A percentile compares a stretch with the other conserved stretches of the same genome.
Conservation (phyloP, 2,888 invertebrate genomes). For the Masnerella sp. region DNA sequence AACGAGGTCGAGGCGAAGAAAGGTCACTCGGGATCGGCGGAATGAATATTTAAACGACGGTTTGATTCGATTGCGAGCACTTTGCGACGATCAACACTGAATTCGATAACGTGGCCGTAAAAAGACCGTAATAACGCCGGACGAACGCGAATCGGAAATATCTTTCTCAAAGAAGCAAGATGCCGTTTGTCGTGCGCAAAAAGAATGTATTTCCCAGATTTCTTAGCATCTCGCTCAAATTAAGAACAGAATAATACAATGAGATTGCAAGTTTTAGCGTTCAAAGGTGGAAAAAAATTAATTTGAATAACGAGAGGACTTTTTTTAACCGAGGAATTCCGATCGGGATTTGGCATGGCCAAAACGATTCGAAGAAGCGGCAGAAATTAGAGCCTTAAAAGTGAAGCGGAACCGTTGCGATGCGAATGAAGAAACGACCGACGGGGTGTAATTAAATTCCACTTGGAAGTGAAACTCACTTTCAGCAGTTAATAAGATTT, state of each 20-base stretch:
- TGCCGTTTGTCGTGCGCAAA: too few species aligned
- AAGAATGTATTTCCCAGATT: constrained; percentile 50
- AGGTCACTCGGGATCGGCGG: constrained; percentile 7
- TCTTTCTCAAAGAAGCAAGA: too few species aligned
- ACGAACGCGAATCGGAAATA: constrained; percentile 66
- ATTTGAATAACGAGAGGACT: too few species aligned
- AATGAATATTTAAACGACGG: constrained; percentile 23
- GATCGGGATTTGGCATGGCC: too few species aligned
- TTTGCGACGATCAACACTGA: constrained; percentile 18
- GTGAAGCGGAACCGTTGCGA: constrained; percentile 61
- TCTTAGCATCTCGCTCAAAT: too few species aligned
- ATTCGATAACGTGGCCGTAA: constrained; percentile 28
- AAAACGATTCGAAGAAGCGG: constrained; percentile 27
- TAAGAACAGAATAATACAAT: constrained; percentile 49
- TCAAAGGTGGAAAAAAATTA: constrained; percentile 35
- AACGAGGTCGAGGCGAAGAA: constrained; percentile 4
- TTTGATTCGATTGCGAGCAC: constrained; percentile 22
- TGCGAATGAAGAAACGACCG: constrained; percentile 59
- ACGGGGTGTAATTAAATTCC: constrained; percentile 71
- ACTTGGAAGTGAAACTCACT: constrained; percentile 71
- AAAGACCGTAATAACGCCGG: constrained; percentile 56
- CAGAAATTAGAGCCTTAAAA: constrained; percentile 54
- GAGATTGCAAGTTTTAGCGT: constrained; percentile 29
- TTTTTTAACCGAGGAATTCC: too few species aligned
- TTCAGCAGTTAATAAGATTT: constrained; percentile 73